phyloP scores from a whole-genome alignment of 2,113 vertebrate species.

The Microtus oregoni region DNA sequence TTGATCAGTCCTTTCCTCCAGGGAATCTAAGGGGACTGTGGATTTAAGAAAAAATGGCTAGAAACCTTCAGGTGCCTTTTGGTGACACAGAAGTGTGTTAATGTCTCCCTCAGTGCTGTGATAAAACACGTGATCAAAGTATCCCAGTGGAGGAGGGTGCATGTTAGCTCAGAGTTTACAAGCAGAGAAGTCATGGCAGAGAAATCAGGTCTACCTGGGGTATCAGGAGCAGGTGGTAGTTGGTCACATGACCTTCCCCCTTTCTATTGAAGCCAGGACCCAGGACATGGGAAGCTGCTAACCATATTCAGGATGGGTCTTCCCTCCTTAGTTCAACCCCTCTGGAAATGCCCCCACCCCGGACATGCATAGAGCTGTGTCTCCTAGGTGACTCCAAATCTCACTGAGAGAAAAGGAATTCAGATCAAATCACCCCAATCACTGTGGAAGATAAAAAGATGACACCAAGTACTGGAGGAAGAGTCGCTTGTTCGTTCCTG shows the following conservation, averaged over 20 bases:
- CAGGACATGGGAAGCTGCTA: not conserved
- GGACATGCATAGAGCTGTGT: not conserved
- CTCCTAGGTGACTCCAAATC: not conserved
- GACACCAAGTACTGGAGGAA: not conserved
- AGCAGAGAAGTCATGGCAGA: not conserved
- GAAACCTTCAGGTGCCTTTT: not conserved
- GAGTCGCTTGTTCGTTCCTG: too few species aligned
- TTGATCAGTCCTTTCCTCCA: not conserved
- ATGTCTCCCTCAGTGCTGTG: too few species aligned
- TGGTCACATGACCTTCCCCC: not conserved
- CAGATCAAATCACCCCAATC: not conserved
- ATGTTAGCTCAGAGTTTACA: not conserved
- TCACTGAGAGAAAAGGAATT: not conserved
- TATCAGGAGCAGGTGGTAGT: not conserved
- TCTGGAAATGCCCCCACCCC: not conserved
- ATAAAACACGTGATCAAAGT: too few species aligned
- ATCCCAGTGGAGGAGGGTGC: not conserved
- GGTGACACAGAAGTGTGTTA: not conserved
- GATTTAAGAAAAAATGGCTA: not conserved
- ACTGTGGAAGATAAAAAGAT: not conserved
- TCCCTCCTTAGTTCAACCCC: not conserved
- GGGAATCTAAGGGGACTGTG: not conserved
- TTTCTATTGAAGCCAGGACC: not conserved
- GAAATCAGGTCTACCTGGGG: not conserved
- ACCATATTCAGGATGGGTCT: not conserved